Evolutionary conservation across 2,888 invertebrate genomes (phyloP).

Genomic region (Apotomis turbidana): DNA sequence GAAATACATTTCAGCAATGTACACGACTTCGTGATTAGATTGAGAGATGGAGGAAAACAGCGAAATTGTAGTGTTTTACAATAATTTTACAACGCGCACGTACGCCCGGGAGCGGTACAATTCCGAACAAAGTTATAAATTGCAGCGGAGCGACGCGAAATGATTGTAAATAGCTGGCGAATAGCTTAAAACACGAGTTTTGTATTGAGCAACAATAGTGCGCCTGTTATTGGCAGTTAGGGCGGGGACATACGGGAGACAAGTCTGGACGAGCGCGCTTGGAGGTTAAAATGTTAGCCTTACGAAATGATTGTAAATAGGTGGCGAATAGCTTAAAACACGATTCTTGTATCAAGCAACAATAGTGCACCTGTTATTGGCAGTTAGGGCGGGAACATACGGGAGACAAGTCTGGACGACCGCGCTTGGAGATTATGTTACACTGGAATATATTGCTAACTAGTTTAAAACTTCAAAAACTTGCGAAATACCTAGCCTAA

Average conservation of each 20-base stretch:
- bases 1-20: not conserved
- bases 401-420: conserved; percentile 9
- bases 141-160: conserved; percentile 37
- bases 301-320: not conserved
- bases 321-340: conserved; percentile 31
- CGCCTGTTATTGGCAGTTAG: conserved; percentile 54
- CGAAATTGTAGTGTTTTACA: not conserved
- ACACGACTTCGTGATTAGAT: not conserved
- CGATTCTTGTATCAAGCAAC: conserved; percentile 42
- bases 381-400: conserved; percentile 52
- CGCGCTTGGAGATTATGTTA: too few relatives aligned
- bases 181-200: conserved; percentile 42
- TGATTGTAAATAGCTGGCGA: conserved; percentile 41
- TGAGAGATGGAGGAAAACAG: not conserved
- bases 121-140: conserved; percentile 39
- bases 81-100: conserved; percentile 24
- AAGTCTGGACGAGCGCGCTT: not conserved
- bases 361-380: conserved; percentile 51
- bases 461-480: too few relatives aligned
- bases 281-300: too few relatives aligned
- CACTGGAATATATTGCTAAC: too few relatives aligned
- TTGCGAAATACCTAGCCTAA: too few relatives aligned
- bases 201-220: conserved; percentile 43
- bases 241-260: conserved; percentile 49
- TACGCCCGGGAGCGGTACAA: conserved; percentile 24